Percentiles rank a stretch among this genome's conserved stretches.
Conservation (phyloP, 2,888 invertebrate genomes). For the Scaeva pyrastri region DNA sequence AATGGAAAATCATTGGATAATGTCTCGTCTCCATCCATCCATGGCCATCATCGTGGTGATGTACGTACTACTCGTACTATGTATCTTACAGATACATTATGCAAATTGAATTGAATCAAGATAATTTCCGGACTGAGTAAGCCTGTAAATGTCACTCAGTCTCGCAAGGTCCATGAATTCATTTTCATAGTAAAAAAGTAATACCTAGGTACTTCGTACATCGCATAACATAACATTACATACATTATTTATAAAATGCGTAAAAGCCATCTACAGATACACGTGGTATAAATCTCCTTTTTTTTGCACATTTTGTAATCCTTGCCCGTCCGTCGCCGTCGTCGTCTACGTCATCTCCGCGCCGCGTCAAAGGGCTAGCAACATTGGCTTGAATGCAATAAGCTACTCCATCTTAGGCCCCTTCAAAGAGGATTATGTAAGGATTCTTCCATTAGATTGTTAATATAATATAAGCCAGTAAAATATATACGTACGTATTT, state of each 20-base stretch:
- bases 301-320: neutral
- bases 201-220: constrained; percentile 2
- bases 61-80: too few species aligned
- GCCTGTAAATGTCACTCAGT: constrained; percentile 7
- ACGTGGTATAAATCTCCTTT: neutral
- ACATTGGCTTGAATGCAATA: neutral
- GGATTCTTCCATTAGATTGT: constrained; percentile 24
- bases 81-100: constrained; percentile 52
- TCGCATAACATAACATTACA: constrained; percentile 34
- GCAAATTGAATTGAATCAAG: constrained; percentile 68
- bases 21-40: neutral
- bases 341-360: neutral
- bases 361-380: constrained; percentile 11
- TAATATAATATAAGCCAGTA: constrained; percentile 26
- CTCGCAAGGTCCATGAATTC: constrained; percentile 26
- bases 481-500: too few species aligned
- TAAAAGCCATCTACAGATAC: neutral
- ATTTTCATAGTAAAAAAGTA: constrained; percentile 46
- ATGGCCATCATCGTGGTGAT: too few species aligned
- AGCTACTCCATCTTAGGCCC: constrained; percentile 1
- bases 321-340: neutral
- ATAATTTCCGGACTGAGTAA: constrained; percentile 49
- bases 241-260: constrained; percentile 31
- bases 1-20: constrained; percentile 49
- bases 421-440: constrained; percentile 1